phyloP scores from a whole-genome alignment of 2,797 vertebrate species.

The Cyclopterus lumpus region DNA sequence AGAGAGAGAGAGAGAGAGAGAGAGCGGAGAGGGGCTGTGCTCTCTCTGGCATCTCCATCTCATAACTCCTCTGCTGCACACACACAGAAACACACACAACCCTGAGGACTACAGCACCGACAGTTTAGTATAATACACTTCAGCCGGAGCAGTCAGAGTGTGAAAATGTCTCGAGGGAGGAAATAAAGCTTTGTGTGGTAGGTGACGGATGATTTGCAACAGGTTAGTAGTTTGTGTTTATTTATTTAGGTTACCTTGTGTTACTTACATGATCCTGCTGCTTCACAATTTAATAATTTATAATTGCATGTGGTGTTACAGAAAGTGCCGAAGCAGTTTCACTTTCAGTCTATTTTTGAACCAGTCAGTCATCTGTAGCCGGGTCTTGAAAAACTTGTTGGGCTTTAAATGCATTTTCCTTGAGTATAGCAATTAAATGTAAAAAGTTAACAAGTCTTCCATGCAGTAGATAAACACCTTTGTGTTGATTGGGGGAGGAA shows the following conservation, averaged over 20 bases:
- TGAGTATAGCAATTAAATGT: neutral
- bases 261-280: neutral
- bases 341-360: slow-evolving; percentile 46
- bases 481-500: neutral
- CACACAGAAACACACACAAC: slow-evolving; percentile 25
- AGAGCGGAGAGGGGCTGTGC: slow-evolving; percentile 48
- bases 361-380: slow-evolving; percentile 24
- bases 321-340: slow-evolving; percentile 52
- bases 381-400: slow-evolving; percentile 1
- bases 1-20: slow-evolving; percentile 15
- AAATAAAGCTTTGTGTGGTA: slow-evolving; percentile 12
- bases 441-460: neutral
- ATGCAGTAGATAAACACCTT: neutral
- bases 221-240: slow-evolving; percentile 59
- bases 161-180: slow-evolving; percentile 40
- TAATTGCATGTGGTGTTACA: neutral
- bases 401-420: neutral
- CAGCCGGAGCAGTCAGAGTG: slow-evolving; percentile 8
- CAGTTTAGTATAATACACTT: slow-evolving; percentile 7
- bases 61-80: slow-evolving; percentile 56
- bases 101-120: slow-evolving; percentile 34
- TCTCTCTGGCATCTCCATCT: slow-evolving; percentile 67
- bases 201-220: slow-evolving; percentile 45
- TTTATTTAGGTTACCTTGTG: neutral
- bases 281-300: neutral